A percentile compares a stretch with the other conserved stretches of the same genome.
phyloP scores from a whole-genome alignment of 2,888 invertebrate species.

The Ectemnius lituratus region DNA sequence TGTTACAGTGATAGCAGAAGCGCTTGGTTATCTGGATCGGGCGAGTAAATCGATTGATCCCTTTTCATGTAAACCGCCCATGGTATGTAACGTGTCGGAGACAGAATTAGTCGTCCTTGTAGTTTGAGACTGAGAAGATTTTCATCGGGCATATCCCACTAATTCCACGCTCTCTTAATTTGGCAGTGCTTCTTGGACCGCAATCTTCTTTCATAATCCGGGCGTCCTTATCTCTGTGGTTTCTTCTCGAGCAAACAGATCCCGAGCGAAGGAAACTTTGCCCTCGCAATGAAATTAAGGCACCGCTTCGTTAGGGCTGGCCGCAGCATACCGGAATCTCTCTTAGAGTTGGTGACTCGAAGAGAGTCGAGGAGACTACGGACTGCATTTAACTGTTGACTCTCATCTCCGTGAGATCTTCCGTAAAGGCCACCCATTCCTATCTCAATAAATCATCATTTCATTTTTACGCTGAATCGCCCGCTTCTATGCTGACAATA shows the following conservation, averaged over 20 bases:
- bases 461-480: too few relatives aligned
- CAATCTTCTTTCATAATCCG: conserved; percentile 55
- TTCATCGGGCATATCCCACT: neutral
- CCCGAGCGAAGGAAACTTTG: conserved; percentile 4
- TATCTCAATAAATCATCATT: too few relatives aligned
- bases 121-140: too few relatives aligned
- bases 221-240: conserved; percentile 53
- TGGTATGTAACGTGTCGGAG: too few relatives aligned
- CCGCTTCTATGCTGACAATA: too few relatives aligned
- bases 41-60: too few relatives aligned
- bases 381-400: conserved; percentile 4
- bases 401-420: neutral
- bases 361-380: neutral
- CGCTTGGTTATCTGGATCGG: too few relatives aligned
- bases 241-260: conserved; percentile 57
- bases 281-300: neutral
- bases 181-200: conserved; percentile 16
- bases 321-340: neutral
- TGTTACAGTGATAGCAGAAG: too few relatives aligned
- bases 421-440: too few relatives aligned
- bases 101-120: too few relatives aligned
- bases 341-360: neutral
- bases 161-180: neutral
- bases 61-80: too few relatives aligned
- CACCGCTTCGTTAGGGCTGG: conserved; percentile 1